A percentile compares a stretch with the other conserved stretches of the same genome.
These are phyloP conservation scores for Pandion haliaetus DNA, from an alignment of 2,113 vertebrate species.

Conservation along the genomic window DNA sequence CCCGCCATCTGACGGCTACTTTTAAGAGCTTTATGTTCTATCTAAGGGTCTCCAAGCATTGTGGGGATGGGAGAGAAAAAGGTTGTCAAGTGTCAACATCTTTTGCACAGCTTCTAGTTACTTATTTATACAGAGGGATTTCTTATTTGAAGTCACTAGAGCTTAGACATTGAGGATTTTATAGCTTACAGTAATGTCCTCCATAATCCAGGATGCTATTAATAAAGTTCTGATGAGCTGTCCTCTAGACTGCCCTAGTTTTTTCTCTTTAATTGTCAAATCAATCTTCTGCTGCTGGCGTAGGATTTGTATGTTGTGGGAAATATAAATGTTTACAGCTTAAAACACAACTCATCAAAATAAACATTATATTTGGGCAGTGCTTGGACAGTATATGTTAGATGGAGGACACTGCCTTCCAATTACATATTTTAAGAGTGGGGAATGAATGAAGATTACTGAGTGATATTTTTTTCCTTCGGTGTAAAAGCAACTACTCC, in stretches of 20 bases:
- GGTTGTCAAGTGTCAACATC: background rate
- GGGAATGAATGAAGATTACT: background rate
- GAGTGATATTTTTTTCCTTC: background rate
- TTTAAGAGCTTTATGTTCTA: background rate
- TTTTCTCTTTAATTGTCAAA: background rate
- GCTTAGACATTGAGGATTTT: slow-evolving; percentile 13
- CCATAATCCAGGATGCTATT: slow-evolving; percentile 30
- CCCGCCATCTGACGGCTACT: background rate
- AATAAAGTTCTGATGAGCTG: slow-evolving; percentile 20
- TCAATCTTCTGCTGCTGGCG: background rate
- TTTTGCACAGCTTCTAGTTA: background rate
- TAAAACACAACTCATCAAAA: background rate
- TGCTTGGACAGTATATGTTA: background rate
- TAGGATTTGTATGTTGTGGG: background rate
- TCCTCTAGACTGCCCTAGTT: background rate
- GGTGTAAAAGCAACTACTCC: background rate
- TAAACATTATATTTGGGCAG: background rate
- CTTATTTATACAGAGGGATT: background rate
- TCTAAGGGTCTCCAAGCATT: background rate
- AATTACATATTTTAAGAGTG: background rate
- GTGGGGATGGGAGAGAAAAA: background rate
- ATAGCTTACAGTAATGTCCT: background rate
- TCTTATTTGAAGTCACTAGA: background rate
- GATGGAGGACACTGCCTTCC: background rate
- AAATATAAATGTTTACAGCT: background rate